Evolutionary conservation across 2,797 vertebrate genomes (phyloP).

Genomic region (Lacerta viridis): DNA sequence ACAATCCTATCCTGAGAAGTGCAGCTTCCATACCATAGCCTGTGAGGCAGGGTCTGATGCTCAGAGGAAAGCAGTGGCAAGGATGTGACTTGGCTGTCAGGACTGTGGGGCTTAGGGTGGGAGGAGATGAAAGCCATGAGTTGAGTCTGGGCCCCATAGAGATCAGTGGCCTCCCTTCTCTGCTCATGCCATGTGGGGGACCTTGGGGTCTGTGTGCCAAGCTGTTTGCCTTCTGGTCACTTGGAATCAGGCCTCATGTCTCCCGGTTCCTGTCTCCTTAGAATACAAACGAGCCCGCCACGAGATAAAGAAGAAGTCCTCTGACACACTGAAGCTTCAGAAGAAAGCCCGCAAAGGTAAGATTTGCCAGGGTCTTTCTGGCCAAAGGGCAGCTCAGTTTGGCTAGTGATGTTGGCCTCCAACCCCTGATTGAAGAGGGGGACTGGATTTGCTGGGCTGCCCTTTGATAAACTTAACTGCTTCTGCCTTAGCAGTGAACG

Average conservation of each 20-base stretch:
- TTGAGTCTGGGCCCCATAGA: neutral
- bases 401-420: neutral
- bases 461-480: neutral
- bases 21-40: too few relatives aligned
- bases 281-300: slow-evolving; percentile 97
- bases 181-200: neutral
- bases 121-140: neutral
- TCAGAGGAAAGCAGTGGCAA: too few relatives aligned
- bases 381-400: too few relatives aligned
- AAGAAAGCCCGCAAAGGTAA: slow-evolving; percentile 98
- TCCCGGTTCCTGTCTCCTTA: slow-evolving; percentile 64
- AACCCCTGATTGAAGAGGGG: too few relatives aligned
- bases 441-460: neutral
- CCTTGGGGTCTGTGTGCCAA: neutral
- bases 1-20: too few relatives aligned
- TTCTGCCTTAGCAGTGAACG: neutral
- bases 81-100: too few relatives aligned
- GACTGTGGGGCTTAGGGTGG: neutral
- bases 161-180: neutral
- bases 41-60: too few relatives aligned
- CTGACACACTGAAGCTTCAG: slow-evolving; percentile 96
- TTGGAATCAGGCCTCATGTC: neutral
- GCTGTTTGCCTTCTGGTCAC: neutral
- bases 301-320: slow-evolving; percentile 97
- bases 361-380: slow-evolving; percentile 16